Evolutionary conservation across 2,888 invertebrate genomes (phyloP).

Genomic region (Nomada goodeniana): DNA sequence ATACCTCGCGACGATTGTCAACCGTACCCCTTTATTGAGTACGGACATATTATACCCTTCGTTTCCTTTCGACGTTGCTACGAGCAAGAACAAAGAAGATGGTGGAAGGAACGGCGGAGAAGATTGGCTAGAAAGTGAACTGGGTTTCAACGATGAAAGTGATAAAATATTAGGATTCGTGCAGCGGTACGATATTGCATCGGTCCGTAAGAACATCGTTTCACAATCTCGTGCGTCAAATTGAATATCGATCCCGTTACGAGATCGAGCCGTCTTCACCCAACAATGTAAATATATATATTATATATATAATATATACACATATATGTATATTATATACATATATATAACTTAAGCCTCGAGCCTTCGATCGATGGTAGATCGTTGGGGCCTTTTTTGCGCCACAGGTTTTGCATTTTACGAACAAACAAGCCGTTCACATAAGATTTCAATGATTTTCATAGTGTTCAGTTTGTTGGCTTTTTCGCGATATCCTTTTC

Average conservation of each 20-base stretch:
- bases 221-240: constrained; percentile 40
- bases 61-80: constrained; percentile 33
- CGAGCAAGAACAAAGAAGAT: constrained; percentile 35
- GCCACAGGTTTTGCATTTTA: not conserved
- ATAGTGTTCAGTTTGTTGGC: not conserved
- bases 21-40: constrained; percentile 33
- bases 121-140: not conserved
- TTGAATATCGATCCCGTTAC: constrained; percentile 33
- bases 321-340: constrained; percentile 17
- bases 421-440: not conserved
- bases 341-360: constrained; percentile 21
- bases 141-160: constrained; percentile 1
- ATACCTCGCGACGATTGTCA: constrained; percentile 55
- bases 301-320: not conserved
- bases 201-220: constrained; percentile 39
- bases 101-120: not conserved
- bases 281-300: constrained; percentile 44
- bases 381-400: constrained; percentile 25
- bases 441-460: not conserved
- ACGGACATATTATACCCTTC: constrained; percentile 15
- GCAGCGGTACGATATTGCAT: constrained; percentile 48
- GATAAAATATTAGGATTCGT: constrained; percentile 8
- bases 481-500: not conserved
- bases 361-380: constrained; percentile 45
- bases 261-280: constrained; percentile 41